Base-by-base conservation (phyloP, 2,113 vertebrate species). In the Deroptyus accipitrinus region DNA sequence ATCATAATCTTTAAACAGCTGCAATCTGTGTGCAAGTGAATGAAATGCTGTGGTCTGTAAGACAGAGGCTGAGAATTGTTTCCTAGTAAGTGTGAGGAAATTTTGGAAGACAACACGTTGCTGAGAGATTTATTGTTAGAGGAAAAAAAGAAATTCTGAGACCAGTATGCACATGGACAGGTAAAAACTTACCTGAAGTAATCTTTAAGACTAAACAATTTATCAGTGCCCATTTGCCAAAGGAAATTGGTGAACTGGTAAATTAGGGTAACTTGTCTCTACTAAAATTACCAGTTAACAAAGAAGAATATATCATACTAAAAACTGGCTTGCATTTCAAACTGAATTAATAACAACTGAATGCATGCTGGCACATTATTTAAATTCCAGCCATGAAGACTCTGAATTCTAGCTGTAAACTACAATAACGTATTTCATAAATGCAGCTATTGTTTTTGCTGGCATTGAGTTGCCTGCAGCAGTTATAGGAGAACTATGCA, bases 391-490 rank as follows among this genome's bases (percentile, higher is more conserved):
- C 80, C 69, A 57, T 74, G 91, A 87, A 94, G 76, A 57, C 75
- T 92, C 83, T 75, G 76, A 91, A 94, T 44, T 83, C 85, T 81
- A 95, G 85, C 70, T 94, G 91, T 84, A 93, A 96, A 59, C 57
- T 41, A 15, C 79, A 92, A 48, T 91, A 89, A 95, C 49, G 33
- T 86, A 89, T 94, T 95, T 94, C 83, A 83, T 86, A 96, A 94
- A 90, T 94, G 37, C 70, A 67, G 63, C 94, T 94, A 91, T 92
- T 97, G 96, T 96, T 96, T 96, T 95, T 94, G 69, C 86, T 97
- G 96, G 96, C 89, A 42, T 89, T 12, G 2, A 20, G 41, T 35
- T 57, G 57, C 59, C 85, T 4, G 0, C 30, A 86, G 88, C 81
- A 79, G 55, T 72, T 85, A 35, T 31, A 75, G 57, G 86, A 85